Percentiles rank a stretch among this genome's conserved stretches.
phyloP scores from a whole-genome alignment of 2,888 invertebrate species.

The Palloptera scutellata region DNA sequence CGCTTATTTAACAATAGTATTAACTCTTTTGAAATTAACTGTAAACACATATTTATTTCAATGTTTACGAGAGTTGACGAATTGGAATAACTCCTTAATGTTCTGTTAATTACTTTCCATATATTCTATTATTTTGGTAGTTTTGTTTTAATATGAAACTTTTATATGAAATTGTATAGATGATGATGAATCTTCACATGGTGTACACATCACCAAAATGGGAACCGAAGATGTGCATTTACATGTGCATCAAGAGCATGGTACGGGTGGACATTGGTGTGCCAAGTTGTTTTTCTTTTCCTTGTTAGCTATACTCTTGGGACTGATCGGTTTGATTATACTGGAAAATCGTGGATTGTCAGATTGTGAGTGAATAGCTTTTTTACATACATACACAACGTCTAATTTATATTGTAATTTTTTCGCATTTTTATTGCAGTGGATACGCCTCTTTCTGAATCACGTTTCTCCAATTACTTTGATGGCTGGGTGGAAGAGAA shows the following conservation, averaged over 20 bases:
- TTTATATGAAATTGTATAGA: too few relatives aligned
- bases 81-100: too few relatives aligned
- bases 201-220: conserved; percentile 63
- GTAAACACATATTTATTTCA: too few relatives aligned
- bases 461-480: conserved; percentile 77
- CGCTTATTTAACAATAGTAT: too few relatives aligned
- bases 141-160: too few relatives aligned
- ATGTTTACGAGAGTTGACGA: too few relatives aligned
- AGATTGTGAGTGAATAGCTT: conserved; percentile 73
- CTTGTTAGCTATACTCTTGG: conserved; percentile 74
- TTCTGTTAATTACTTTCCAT: too few relatives aligned
- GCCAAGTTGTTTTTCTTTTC: conserved; percentile 84
- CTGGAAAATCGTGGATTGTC: conserved; percentile 80
- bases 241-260: conserved; percentile 79
- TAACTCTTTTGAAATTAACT: too few relatives aligned
- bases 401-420: neutral
- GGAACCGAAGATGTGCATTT: conserved; percentile 77
- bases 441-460: conserved; percentile 70
- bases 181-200: conserved; percentile 63
- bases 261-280: conserved; percentile 84
- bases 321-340: conserved; percentile 80
- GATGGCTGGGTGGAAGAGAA: conserved; percentile 77
- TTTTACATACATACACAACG: too few relatives aligned
- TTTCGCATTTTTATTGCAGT: conserved; percentile 60
- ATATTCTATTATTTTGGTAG: too few relatives aligned